Base-by-base conservation (phyloP, 1,140 invertebrate genomes). In the Meloidogyne chitwoodi region DNA sequence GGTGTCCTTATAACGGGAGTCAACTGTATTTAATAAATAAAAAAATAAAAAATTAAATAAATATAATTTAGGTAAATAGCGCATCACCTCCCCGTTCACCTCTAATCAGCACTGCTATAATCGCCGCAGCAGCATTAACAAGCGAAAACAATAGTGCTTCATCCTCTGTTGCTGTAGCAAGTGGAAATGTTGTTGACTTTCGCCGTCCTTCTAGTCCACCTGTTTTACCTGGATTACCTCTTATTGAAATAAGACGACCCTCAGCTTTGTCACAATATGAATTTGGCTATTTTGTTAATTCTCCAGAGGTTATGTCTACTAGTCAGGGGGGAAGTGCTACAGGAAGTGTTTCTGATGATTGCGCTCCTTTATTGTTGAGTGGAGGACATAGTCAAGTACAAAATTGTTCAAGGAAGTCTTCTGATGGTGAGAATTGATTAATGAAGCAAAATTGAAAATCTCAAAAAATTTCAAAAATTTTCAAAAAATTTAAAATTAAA, bases 211-310 rank as follows among this genome's bases (percentile, higher is more conserved):
- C 81, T 10, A 87, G 85, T 69, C 85, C 85, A 11, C 85, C 83
- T 61, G 85, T 85, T 5, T 84, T 86, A 63, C 85, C 85, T 34
- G 85, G 85, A 16, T 78, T 86, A 62, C 85, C 85, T 16, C 75
- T 83, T n/a, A 86, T 86, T 41, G 85, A 86, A 69, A 86, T 86
- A 62, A 72, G 85, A 24, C 66, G 85, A 8, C 85, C 85, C 11
- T 87, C 85, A 38, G 85, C 85, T n/a, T 41, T 86, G 22, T 84
- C 82, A n/a, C 26, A 76, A 78, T 85, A 87, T 61, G 85, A 85
- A 70, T 85, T 85, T 56, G 85, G 84, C 2, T 86, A 86, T 68
- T 86, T 86, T 79, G 85, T 87, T 8, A 86, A 86, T 65, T 87
- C 85, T 11, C 85, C 85, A 3, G 85, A 86, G 67, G 63, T 86